phyloP scores from a whole-genome alignment of 53 echinoderm and acorn worm genomes.

The Crossaster papposus region DNA sequence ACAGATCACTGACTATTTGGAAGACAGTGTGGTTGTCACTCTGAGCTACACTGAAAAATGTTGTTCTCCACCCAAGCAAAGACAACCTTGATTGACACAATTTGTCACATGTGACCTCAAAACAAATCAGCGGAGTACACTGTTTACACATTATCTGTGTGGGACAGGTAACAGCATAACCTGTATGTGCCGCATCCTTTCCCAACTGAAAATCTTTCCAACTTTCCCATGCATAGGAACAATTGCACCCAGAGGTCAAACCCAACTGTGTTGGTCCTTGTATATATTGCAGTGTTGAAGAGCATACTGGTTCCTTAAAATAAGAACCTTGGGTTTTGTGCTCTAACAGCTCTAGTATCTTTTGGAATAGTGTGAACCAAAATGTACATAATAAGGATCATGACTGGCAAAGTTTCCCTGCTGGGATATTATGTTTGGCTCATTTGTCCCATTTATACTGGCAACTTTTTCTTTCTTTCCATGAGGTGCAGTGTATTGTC shows the following conservation, averaged over 20 bases:
- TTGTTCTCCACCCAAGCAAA: background rate
- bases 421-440: background rate
- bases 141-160: too few species aligned
- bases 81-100: background rate
- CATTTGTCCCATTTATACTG: conserved; percentile 7
- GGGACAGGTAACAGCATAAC: too few species aligned
- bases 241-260: background rate
- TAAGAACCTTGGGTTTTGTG: background rate
- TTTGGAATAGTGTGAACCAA: background rate
- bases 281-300: background rate
- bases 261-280: conserved; percentile 5
- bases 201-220: too few species aligned
- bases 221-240: background rate
- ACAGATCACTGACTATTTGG: too few species aligned
- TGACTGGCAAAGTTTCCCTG: background rate
- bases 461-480: background rate
- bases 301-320: background rate
- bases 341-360: background rate
- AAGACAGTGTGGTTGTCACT: too few species aligned
- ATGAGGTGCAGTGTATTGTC: background rate
- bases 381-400: background rate
- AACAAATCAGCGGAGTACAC: background rate
- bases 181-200: too few species aligned
- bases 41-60: background rate
- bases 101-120: background rate